Evolutionary conservation across 2,113 vertebrate genomes (phyloP), one percentile per base, ranked within the genome.

Genomic region (Gavia stellata): DNA sequence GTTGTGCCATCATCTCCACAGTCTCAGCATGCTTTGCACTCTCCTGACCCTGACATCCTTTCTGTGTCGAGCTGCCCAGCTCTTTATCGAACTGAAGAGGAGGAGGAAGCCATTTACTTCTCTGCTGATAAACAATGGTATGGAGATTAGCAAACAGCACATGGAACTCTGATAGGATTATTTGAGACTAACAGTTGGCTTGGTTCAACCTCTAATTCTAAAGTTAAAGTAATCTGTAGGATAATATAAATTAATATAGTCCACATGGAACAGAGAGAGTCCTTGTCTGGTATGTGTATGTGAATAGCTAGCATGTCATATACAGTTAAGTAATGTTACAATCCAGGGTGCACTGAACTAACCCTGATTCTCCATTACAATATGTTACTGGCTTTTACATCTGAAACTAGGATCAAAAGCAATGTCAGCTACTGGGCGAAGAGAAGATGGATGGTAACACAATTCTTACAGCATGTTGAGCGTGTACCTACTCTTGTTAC

Each of bases 61-160:
- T 99, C 99, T 38, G 99, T 99, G 98, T 99, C 99, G 24, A 98
- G 99, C 93, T 99, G 98, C 70, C 98, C 99, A 78, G 98, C 99
- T 88, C 98, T 98, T 62, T 99, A 99, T 97, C 99, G 98, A 96
- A 98, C 98, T 31, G 99, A 99, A 93, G 98, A 98, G 36, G 99
- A 99, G 52, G 99, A 99, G 90, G 99, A 99, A 90, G 98, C 99
- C 84, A 98, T 99, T 97, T 98, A 99, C 98, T 99, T 99, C 98
- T 98, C 98, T 94, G 98, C 98, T 82, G 99, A 99, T 86, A 99
- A 98, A 96, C 99, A 99, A 98, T 99, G 99, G 99, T 99, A 99
- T 56, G 95, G 94, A 91, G 72, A 45, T 13, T 42, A 90, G 52
- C 78, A 79, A 44, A 44, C n/a, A 81, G 34, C 24, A 25, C 24